Percentiles rank a stretch among this genome's conserved stretches.
Evolutionary conservation across 2,888 invertebrate species (phyloP).

Genomic region (Aphidoletes aphidimyza): DNA sequence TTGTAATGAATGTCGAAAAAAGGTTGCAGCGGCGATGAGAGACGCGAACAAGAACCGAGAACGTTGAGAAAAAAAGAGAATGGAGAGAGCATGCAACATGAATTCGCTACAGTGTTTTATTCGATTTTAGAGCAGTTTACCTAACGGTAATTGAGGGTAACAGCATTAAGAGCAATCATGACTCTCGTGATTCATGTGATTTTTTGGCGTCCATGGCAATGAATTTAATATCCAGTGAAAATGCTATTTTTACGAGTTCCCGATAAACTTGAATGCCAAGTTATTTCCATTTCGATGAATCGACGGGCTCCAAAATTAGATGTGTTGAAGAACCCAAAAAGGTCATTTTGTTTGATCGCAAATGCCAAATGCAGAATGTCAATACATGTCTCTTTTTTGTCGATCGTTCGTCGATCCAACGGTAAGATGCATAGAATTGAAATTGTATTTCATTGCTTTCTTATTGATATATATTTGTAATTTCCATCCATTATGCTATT

Average conservation of each 20-base stretch:
- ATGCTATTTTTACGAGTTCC: too few species aligned
- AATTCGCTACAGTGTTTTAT: slow-evolving; percentile 30
- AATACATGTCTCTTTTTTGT: too few species aligned
- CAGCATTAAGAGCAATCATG: not conserved
- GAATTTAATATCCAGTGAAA: slow-evolving; percentile 7
- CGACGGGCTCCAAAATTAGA: not conserved
- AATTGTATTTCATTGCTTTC: not conserved
- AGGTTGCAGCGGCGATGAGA: too few species aligned
- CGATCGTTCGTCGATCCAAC: too few species aligned
- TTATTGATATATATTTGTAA: not conserved
- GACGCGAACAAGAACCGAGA: too few species aligned
- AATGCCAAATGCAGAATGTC: slow-evolving; percentile 24
- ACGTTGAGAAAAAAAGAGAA: too few species aligned
- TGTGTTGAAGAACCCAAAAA: not conserved
- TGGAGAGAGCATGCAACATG: not conserved
- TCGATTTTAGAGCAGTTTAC: not conserved
- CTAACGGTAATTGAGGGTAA: slow-evolving; percentile 28
- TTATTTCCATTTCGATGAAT: not conserved
- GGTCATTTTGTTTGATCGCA: not conserved
- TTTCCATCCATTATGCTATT: not conserved
- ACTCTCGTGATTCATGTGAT: not conserved
- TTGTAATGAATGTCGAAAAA: not conserved
- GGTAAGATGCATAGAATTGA: too few species aligned
- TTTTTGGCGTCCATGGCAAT: slow-evolving; percentile 11
- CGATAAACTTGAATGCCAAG: not conserved